phyloP scores from a whole-genome alignment of 1,140 invertebrate genomes.

The Cydia pomonella region DNA sequence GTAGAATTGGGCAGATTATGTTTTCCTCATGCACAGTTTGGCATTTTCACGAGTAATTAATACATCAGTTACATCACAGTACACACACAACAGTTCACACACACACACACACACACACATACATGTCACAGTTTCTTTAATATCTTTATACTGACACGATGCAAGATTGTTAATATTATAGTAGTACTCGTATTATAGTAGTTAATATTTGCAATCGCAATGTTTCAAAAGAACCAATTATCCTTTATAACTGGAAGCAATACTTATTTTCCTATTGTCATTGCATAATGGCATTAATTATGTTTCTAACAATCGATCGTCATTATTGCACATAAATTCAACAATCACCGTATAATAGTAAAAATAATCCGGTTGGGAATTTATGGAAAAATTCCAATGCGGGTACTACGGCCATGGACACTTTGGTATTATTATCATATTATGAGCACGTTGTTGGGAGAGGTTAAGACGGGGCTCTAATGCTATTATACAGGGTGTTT shows the following conservation, averaged over 20 bases:
- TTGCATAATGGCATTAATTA: neutral
- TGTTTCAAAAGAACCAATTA: neutral
- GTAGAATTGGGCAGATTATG: too few relatives aligned
- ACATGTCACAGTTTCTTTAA: too few relatives aligned
- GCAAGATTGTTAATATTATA: neutral
- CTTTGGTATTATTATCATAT: neutral
- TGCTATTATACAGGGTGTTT: too few relatives aligned
- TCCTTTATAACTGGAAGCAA: neutral
- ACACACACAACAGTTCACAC: too few relatives aligned
- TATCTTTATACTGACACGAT: neutral
- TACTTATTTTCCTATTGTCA: slow-evolving; percentile 33
- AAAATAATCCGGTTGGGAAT: neutral
- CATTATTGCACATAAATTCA: slow-evolving; percentile 8
- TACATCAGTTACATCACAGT: too few relatives aligned
- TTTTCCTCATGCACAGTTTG: too few relatives aligned
- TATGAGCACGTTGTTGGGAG: too few relatives aligned
- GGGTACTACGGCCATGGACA: neutral
- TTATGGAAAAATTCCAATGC: neutral
- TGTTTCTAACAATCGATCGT: neutral
- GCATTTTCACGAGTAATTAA: too few relatives aligned
- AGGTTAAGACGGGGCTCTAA: too few relatives aligned
- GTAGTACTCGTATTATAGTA: neutral
- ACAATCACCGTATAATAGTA: neutral
- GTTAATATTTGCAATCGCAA: neutral
- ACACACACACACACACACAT: too few relatives aligned